Percentiles rank a stretch among this genome's conserved stretches.
phyloP scores from a whole-genome alignment of 2,888 invertebrate species.

The Trimorus sp. region DNA sequence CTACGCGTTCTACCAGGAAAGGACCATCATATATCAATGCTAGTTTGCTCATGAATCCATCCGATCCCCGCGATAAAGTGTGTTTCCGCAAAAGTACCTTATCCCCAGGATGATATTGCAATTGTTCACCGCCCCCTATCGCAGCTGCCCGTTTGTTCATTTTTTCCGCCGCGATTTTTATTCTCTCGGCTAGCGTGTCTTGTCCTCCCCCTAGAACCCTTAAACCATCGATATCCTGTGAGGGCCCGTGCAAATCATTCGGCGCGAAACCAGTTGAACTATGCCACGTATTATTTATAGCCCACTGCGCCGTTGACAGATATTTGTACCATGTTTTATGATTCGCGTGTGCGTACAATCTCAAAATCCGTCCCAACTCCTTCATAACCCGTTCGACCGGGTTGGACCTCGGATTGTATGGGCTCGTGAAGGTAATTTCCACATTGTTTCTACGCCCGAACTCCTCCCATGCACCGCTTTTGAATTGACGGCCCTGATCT shows the following conservation, averaged over 20 bases:
- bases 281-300: conserved; percentile 6
- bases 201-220: neutral
- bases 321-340: neutral
- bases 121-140: neutral
- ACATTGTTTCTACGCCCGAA: neutral
- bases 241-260: neutral
- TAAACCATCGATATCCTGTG: neutral
- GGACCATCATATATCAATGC: neutral
- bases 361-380: conserved; percentile 4
- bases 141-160: neutral
- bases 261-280: neutral
- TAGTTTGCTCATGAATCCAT: neutral
- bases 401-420: conserved; percentile 2
- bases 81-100: neutral
- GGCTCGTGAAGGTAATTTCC: neutral
- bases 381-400: conserved; percentile 15
- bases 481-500: conserved; percentile 1
- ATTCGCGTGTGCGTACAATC: neutral
- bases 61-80: neutral
- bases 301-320: neutral
- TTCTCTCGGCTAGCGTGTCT: neutral
- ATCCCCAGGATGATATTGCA: neutral
- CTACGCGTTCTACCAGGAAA: neutral
- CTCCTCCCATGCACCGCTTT: neutral
- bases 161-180: neutral